Evolutionary conservation across 2,113 vertebrate species (phyloP), one percentile per base, ranked within the genome.

Genomic region (Lipophrys pholis): DNA sequence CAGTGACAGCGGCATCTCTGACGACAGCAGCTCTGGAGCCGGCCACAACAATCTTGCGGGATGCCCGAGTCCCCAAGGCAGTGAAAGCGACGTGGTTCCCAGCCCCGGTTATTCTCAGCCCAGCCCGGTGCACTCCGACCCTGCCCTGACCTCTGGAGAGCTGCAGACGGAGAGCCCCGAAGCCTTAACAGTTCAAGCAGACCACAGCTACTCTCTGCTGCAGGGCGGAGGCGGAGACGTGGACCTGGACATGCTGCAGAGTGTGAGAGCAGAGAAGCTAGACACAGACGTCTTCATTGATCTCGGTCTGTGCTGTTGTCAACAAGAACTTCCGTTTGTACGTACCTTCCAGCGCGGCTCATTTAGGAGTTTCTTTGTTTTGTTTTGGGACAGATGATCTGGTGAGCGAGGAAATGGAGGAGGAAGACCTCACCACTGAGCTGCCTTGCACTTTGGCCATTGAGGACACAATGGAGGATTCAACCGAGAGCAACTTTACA

Each of bases 151-250:
- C 16, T 52, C 52, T 1, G 73, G 60, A 17, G 91, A 87, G 46
- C 12, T 51, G 49, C 82, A 81, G 38, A 43, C 61, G 0, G 91
- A 92, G 76, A 88, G 59, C 65, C 68, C 16, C 1, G 88, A 93
- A 67, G 80, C 86, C 16, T 49, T 93, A 64, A 84, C 83, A 1
- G 90, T 95, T 45, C 90, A 91, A 16, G 69, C 92, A 0, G 96
- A 98, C 74, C 96, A 97, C 91, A 94, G 91, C 81, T 97, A 96
- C 89, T 95, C 94, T 15, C 77, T 96, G 48, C 83, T 87, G 11
- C 82, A 93, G 61, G 76, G 69, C 0, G 43, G 55, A 4, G 75
- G n/a, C n/a, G n/a, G 11, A 50, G 85, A 92, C 6, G 15, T 59
- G 40, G 88, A 90, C 72, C 51, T 75, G 81, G 85, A 92, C 6